Conservation (phyloP, 2,797 vertebrate species). For the Acestrorhynchus altus region DNA sequence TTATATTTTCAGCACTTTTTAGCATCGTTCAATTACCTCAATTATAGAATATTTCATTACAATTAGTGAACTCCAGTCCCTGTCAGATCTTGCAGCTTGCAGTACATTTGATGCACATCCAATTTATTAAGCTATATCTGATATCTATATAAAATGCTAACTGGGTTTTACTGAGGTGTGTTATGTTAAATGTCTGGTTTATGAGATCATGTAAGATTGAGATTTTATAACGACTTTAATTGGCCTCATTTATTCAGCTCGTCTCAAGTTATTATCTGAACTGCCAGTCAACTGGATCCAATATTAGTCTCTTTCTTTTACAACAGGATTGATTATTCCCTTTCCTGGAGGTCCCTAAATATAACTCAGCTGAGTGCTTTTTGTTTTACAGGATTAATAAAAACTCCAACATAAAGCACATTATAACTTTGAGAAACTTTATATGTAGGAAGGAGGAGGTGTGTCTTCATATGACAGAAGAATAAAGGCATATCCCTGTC, state of each 20-base stretch:
- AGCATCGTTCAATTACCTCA: no score
- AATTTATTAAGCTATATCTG: no score
- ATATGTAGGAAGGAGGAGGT: background rate
- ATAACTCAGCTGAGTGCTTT: background rate
- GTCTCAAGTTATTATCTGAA: background rate
- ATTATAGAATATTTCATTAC: no score
- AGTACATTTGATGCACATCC: no score
- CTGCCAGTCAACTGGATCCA: background rate
- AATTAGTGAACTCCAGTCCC: no score
- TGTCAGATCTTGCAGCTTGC: no score
- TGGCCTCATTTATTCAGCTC: background rate
- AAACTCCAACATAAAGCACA: background rate
- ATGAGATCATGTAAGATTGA: background rate
- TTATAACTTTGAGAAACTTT: background rate
- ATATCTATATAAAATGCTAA: background rate
- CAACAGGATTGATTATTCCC: background rate
- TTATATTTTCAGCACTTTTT: no score
- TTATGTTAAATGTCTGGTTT: background rate
- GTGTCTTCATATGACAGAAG: background rate
- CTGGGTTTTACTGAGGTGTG: background rate
- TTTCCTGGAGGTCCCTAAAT: background rate
- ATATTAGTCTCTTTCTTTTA: background rate
- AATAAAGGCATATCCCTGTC: background rate
- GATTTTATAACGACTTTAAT: background rate
- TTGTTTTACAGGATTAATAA: background rate